Evolutionary conservation across 2,888 invertebrate species (phyloP).

Genomic region (Tipula helvola): DNA sequence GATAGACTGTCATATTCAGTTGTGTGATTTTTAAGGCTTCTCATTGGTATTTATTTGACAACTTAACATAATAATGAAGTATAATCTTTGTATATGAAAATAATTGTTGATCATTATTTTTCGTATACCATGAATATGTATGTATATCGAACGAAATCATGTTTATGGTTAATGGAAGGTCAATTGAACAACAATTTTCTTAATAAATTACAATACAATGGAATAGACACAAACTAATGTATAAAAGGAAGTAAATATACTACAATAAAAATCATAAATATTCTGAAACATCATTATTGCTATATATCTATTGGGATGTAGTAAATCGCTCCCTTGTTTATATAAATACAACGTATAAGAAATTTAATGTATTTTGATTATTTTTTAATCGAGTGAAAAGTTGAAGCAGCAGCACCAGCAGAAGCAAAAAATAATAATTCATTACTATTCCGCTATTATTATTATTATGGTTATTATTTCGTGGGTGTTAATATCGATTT

Average conservation of each 20-base stretch:
- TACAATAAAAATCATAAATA: not conserved
- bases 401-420: not conserved
- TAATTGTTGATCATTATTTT: not conserved
- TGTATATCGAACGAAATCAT: not conserved
- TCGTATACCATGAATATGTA: not conserved
- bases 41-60: not conserved
- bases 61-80: not conserved
- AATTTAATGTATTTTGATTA: not conserved
- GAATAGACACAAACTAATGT: too few relatives aligned
- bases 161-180: too few relatives aligned
- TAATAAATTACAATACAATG: too few relatives aligned
- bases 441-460: not conserved
- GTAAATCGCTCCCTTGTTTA: not conserved
- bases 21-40: not conserved
- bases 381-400: not conserved
- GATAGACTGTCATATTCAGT: not conserved
- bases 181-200: too few relatives aligned
- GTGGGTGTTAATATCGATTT: not conserved
- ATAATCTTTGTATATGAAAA: not conserved
- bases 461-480: constrained; percentile 4
- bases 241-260: too few relatives aligned
- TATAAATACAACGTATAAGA: not conserved
- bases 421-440: not conserved
- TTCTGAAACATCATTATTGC: not conserved
- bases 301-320: not conserved